phyloP scores from a whole-genome alignment of 2,888 invertebrate genomes.

The Trisateles emortualis region DNA sequence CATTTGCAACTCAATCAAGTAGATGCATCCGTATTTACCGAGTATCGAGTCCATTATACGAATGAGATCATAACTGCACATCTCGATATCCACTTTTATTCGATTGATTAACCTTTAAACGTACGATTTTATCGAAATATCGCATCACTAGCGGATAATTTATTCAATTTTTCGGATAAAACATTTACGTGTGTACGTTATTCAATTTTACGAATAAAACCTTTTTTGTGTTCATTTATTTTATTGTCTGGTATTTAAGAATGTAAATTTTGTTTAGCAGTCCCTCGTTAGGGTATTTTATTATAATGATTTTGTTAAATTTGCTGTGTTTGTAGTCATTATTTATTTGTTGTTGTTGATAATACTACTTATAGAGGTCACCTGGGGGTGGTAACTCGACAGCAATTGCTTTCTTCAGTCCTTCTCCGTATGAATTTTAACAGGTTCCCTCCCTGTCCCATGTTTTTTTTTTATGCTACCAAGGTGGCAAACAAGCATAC shows the following conservation, averaged over 20 bases:
- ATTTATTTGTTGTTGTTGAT: too few species aligned
- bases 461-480: too few species aligned
- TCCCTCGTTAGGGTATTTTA: neutral
- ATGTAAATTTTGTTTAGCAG: neutral
- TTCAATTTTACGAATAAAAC: neutral
- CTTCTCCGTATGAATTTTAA: too few species aligned
- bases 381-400: too few species aligned
- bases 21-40: constrained; percentile 17
- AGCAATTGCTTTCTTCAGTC: too few species aligned
- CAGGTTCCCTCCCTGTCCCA: too few species aligned
- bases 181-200: neutral
- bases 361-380: too few species aligned
- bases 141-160: neutral
- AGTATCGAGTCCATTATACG: constrained; percentile 22
- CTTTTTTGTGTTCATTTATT: neutral
- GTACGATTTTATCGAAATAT: neutral
- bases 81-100: constrained; percentile 16
- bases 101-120: constrained; percentile 21
- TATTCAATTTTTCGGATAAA: neutral
- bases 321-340: too few species aligned
- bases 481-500: too few species aligned
- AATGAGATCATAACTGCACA: constrained; percentile 28
- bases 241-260: neutral
- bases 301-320: too few species aligned
- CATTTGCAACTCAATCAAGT: constrained; percentile 22